These are phyloP conservation scores for Chromoteleia sp. DNA, from an alignment of 2,888 invertebrate genomes.

Conservation along the genomic window DNA sequence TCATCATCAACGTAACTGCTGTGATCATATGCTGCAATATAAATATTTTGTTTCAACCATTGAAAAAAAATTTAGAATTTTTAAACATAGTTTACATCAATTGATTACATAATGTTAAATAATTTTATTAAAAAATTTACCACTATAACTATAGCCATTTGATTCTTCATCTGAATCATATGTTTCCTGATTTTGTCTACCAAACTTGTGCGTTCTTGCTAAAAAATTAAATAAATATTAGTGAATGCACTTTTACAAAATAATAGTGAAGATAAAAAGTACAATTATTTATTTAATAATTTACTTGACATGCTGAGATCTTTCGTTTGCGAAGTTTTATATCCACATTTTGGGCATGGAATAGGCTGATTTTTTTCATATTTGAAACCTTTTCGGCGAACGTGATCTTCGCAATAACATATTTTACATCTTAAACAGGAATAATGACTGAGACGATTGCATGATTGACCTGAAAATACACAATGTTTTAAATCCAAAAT, in stretches of 20 bases:
- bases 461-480: slow-evolving; percentile 91
- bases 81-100: too few relatives aligned
- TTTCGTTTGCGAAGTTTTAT: slow-evolving; percentile 96
- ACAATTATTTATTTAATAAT: slow-evolving; percentile 78
- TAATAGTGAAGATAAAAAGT: slow-evolving; percentile 9
- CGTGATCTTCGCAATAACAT: slow-evolving; percentile 98
- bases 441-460: slow-evolving; percentile 97
- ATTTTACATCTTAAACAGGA: slow-evolving; percentile 98
- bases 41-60: background rate
- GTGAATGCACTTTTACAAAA: slow-evolving; percentile 1
- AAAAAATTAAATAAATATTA: slow-evolving; percentile 54
- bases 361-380: slow-evolving; percentile 93
- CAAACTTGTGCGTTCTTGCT: slow-evolving; percentile 95
- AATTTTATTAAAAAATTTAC: slow-evolving; percentile 20
- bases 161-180: slow-evolving; percentile 89
- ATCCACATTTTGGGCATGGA: slow-evolving; percentile 97
- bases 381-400: slow-evolving; percentile 95
- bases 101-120: background rate
- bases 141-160: slow-evolving; percentile 84
- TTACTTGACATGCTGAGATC: slow-evolving; percentile 98
- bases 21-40: slow-evolving; percentile 83
- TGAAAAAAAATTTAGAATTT: too few relatives aligned
- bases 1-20: slow-evolving; percentile 84
- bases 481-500: background rate
- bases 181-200: slow-evolving; percentile 90